Evolutionary conservation across 1,140 invertebrate species (phyloP), one percentile per base, ranked within the genome.

Genomic region (Neodiprion pinetum): DNA sequence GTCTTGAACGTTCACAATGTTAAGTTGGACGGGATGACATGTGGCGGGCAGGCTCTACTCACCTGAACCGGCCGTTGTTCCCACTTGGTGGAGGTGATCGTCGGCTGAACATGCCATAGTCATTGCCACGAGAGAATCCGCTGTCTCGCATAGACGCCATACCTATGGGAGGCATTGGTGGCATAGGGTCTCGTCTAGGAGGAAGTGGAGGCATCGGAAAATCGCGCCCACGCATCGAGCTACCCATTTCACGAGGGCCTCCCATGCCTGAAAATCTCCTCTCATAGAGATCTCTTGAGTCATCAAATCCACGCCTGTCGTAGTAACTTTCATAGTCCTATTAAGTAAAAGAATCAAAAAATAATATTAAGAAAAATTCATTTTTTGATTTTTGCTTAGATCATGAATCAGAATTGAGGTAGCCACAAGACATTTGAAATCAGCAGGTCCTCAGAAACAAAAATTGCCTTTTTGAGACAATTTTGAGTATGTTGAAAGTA

Each of bases 291-390:
- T 95, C 94, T 47, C 94, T 90, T 1, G 93, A 91, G 76, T 95
- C 93, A 78, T 95, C 94, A 81, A 93, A 95, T 28, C 90, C 88
- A 66, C 89, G 85, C 70, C 94, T 90, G 80, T 95, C 94, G 88
- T 95, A 95, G 87, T 95, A 96, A 68, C 91, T 91, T 86, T 96
- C 94, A 80, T 95, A 95, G 21, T 95, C 94, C 93, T 95, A 88
- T 40, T 75, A 5, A 40, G 5, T 40, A 83, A 78, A 75, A 72
- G 72, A 70, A 70, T 14, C 68, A 70, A 70, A 70, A 12, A 4
- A 12, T 40, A 17, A 2, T 12, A 23, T 70, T 70, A 70, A 40
- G 70, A 67, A 3, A 74, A 73, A 75, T 73, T 7, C 40, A 73
- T 66, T 61, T 40, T 40, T 40, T 40, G 28, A 40, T 5, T 40